Base-by-base conservation (phyloP, 2,888 invertebrate genomes). In the Junonia oenone region DNA sequence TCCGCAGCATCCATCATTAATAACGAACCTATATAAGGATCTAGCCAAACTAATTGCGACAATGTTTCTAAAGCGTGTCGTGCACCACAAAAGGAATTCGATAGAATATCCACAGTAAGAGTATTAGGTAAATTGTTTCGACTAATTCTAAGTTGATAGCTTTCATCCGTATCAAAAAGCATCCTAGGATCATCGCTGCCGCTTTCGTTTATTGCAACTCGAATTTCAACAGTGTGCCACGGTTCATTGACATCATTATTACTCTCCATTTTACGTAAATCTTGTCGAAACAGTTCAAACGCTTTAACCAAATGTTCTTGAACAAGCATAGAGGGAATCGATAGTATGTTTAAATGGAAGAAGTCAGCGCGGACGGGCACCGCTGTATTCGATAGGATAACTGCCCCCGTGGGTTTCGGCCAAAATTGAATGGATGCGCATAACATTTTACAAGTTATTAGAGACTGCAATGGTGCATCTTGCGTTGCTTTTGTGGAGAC, bases 11-110 rank as follows among this genome's bases (percentile, higher is more conserved):
- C 92, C 2, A 95, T 76, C 19, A 93, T 91, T 45, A 93, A 88
- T 55, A 95, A 78, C 6, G 91, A 78, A 6, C 91, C 91, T 4
- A 81, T 74, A 17, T 84, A 85, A 22, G 93, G 92, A 64, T 95
- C 95, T 75, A 93, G 92, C 95, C 95, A 95, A 55, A 95, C 92
- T 60, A 95, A 81, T 71, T 96, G 96, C n/a, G 92, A 92, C 15
- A 96, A 76, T 0, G 95, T 95, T 72, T 95, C 94, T 11, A 96
- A 79, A 0, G 92, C 96, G 70, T 95, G 94, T 0, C 95, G 91
- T 0, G 94, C 94, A 0, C 96, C 96, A 70, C 94, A 95, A 78
- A 92, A 95, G 0, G 93, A 93, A 26, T 88, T 90, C 0, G 94
- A 94, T 11, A 74, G 80, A 35, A 95, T 92, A 60, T 91, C 91